A percentile compares a stretch with the other conserved stretches of the same genome.
These are phyloP conservation scores for Spea hammondii DNA, from an alignment of 2,797 vertebrate species.

Conservation along the genomic window DNA sequence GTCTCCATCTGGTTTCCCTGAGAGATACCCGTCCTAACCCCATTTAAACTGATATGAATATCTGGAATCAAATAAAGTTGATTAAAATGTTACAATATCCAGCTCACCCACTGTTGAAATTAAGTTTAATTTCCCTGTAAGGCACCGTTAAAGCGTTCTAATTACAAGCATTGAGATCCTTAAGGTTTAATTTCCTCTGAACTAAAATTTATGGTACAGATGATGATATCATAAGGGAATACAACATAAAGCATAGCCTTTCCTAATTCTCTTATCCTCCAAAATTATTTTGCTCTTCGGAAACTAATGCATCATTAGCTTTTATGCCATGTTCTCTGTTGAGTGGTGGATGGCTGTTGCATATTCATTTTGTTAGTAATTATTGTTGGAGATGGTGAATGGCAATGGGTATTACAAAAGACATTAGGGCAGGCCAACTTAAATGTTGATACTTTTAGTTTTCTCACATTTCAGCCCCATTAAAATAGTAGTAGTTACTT, in stretches of 20 bases:
- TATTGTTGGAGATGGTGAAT: slow-evolving; percentile 11
- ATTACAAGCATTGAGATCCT: slow-evolving; percentile 29
- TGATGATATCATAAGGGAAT: slow-evolving; percentile 18
- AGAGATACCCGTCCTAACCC: neutral
- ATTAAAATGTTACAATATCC: slow-evolving; percentile 18
- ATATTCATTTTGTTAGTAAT: slow-evolving; percentile 41
- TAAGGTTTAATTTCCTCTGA: slow-evolving; percentile 42
- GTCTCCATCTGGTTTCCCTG: slow-evolving; percentile 16
- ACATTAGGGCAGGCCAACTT: slow-evolving; percentile 16
- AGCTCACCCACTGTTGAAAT: slow-evolving; percentile 39
- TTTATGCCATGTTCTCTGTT: slow-evolving; percentile 44
- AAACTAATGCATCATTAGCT: slow-evolving; percentile 41
- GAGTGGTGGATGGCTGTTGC: slow-evolving; percentile 29
- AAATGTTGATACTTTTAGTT: slow-evolving; percentile 21
- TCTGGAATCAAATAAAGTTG: slow-evolving; percentile 41
- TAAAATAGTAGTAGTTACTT: slow-evolving; percentile 11
- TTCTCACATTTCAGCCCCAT: slow-evolving; percentile 5
- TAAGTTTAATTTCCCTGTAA: slow-evolving; percentile 46
- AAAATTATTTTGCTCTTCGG: slow-evolving; percentile 41
- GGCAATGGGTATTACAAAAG: slow-evolving; percentile 7
- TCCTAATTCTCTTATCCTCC: slow-evolving; percentile 38
- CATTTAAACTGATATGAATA: slow-evolving; percentile 5
- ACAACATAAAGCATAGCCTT: slow-evolving; percentile 31
- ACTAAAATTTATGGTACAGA: slow-evolving; percentile 38
- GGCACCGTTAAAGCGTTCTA: slow-evolving; percentile 16